phyloP scores from a whole-genome alignment of 1,140 invertebrate genomes.

The Polypedilum vanderplanki region DNA sequence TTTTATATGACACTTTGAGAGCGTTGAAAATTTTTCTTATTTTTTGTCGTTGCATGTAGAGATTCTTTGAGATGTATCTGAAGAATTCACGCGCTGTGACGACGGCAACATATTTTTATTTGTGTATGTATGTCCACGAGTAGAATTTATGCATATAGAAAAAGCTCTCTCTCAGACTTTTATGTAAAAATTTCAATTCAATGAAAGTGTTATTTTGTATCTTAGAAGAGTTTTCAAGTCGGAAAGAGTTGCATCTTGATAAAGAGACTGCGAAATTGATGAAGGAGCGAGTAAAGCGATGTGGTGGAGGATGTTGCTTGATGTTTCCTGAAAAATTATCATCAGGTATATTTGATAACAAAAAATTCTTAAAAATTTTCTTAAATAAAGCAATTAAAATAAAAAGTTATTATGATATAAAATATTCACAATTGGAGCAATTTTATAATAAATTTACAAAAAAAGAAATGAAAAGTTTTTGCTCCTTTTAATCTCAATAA shows the following conservation, averaged over 20 bases:
- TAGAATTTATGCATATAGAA: background rate
- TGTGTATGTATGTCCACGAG: background rate
- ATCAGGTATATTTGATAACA: slow-evolving; percentile 5
- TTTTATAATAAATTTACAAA: background rate
- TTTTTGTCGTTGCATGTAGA: too few relatives aligned
- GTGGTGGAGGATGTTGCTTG: slow-evolving; percentile 6
- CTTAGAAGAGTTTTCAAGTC: background rate
- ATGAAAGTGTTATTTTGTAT: background rate
- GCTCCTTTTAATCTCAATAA: background rate
- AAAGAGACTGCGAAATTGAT: background rate
- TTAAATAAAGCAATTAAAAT: too few relatives aligned
- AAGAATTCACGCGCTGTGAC: background rate
- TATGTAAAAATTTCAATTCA: background rate
- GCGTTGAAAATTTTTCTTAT: too few relatives aligned
- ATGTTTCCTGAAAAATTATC: slow-evolving; percentile 17
- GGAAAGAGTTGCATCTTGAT: slow-evolving; percentile 5
- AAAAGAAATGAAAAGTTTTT: background rate
- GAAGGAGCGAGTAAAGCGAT: slow-evolving; percentile 8
- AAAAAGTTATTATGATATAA: background rate
- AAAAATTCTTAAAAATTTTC: background rate
- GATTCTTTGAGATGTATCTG: too few relatives aligned
- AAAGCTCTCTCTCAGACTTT: background rate
- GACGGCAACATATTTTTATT: background rate
- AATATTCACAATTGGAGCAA: background rate
- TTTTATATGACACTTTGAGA: too few relatives aligned